Percentiles rank a stretch among this genome's conserved stretches.
Conservation (phyloP, 1,140 invertebrate genomes). For the Drosophila kikkawai region DNA sequence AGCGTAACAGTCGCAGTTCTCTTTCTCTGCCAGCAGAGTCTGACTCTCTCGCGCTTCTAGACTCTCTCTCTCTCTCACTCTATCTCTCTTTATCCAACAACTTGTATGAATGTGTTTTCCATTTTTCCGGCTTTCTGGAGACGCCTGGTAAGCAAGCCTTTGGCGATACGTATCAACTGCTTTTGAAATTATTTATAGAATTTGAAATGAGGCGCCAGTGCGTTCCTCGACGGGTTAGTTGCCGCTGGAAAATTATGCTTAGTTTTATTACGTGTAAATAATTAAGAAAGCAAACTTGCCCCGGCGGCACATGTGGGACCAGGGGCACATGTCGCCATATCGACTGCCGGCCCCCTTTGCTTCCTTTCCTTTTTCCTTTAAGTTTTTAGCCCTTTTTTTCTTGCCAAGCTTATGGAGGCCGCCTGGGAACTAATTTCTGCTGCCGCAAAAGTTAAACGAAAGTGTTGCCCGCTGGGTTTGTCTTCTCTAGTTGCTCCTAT, state of each 20-base stretch:
- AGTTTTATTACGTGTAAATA: conserved; percentile 77
- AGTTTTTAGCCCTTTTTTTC: conserved; percentile 10
- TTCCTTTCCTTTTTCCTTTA: not conserved
- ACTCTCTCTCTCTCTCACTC: not conserved
- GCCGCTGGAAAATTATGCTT: conserved; percentile 64
- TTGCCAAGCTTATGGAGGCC: conserved; percentile 15
- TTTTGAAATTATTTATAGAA: conserved; percentile 82
- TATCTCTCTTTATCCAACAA: conserved; percentile 51
- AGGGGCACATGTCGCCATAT: conserved; percentile 42
- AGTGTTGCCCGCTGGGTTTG: conserved; percentile 42
- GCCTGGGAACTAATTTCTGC: conserved; percentile 54
- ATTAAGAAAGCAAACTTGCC: conserved; percentile 58
- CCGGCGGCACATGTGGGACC: conserved; percentile 63
- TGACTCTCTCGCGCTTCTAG: not conserved
- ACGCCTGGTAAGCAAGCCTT: conserved; percentile 16
- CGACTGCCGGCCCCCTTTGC: not conserved
- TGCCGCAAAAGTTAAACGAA: conserved; percentile 48
- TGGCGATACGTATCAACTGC: conserved; percentile 67
- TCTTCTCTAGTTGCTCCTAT: conserved; percentile 48
- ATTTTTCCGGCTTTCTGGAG: conserved; percentile 57
- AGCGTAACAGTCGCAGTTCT: conserved; percentile 20
- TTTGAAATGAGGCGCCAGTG: conserved; percentile 68
- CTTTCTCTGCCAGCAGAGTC: not conserved
- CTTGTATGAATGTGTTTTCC: conserved; percentile 79
- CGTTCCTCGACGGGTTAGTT: conserved; percentile 35